A percentile compares a stretch with the other conserved stretches of the same genome.
Evolutionary conservation across 2,113 vertebrate genomes (phyloP).

Genomic region (Maccullochella peelii): DNA sequence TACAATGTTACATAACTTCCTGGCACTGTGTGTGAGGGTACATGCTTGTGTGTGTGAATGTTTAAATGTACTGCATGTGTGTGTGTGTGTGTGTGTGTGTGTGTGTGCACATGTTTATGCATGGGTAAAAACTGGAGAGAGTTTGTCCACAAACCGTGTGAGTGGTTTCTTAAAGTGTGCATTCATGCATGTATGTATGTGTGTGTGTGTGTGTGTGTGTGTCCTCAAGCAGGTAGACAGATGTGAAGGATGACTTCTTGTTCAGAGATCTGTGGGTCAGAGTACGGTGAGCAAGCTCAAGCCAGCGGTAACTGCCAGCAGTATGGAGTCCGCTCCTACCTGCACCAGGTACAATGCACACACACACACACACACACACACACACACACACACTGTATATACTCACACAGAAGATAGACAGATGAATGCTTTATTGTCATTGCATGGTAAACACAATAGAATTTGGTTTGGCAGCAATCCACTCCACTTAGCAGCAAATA

Average conservation of each 20-base stretch:
- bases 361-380: not conserved
- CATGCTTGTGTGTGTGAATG: slow-evolving; percentile 28
- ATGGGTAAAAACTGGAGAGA: not conserved
- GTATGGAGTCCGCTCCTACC: slow-evolving; percentile 97
- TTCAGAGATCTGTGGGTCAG: slow-evolving; percentile 90
- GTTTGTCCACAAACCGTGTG: slow-evolving; percentile 7
- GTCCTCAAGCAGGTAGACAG: slow-evolving; percentile 77
- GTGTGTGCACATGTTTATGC: not conserved
- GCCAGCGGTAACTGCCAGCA: slow-evolving; percentile 85
- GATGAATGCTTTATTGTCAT: too few species aligned
- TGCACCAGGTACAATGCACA: slow-evolving; percentile 86
- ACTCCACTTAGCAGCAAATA: too few species aligned
- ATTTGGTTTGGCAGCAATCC: too few species aligned
- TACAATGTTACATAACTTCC: slow-evolving; percentile 54
- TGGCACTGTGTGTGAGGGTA: not conserved
- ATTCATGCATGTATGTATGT: slow-evolving; percentile 31
- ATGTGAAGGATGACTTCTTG: slow-evolving; percentile 94
- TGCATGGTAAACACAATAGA: too few species aligned
- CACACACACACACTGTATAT: not conserved
- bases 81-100: slow-evolving; percentile 1
- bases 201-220: slow-evolving; percentile 40
- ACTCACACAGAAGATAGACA: not conserved
- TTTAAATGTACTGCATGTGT: slow-evolving; percentile 3
- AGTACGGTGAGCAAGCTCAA: slow-evolving; percentile 83
- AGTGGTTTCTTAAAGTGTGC: slow-evolving; percentile 24